phyloP scores from a whole-genome alignment of 1,140 invertebrate genomes.

The Vanessa atalanta region DNA sequence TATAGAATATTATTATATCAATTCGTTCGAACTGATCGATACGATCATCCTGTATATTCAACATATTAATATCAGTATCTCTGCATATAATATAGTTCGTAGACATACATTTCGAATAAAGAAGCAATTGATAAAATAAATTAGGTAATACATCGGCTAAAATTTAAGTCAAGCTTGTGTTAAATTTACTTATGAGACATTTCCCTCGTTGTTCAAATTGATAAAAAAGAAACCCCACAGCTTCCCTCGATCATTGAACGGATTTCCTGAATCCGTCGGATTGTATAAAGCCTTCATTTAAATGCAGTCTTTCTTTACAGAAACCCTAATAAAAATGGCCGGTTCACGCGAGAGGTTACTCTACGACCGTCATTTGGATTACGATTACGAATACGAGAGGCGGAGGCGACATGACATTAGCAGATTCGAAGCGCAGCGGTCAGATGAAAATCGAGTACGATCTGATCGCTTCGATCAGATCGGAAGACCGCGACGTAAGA shows the following conservation, averaged over 20 bases:
- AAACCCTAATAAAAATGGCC: conserved; percentile 66
- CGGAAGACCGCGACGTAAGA: conserved; percentile 64
- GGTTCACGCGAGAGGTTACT: conserved; percentile 70
- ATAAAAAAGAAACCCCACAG: conserved; percentile 31
- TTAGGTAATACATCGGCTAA: neutral
- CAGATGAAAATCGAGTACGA: conserved; percentile 36
- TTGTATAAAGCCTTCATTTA: conserved; percentile 55
- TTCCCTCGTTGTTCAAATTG: conserved; percentile 10
- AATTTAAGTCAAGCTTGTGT: neutral
- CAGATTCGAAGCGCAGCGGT: conserved; percentile 35
- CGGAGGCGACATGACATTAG: conserved; percentile 40
- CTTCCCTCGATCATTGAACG: conserved; percentile 29
- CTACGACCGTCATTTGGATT: conserved; percentile 61
- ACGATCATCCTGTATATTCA: no score
- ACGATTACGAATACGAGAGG: conserved; percentile 60
- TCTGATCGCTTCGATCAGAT: conserved; percentile 46
- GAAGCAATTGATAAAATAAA: no score
- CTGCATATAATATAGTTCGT: no score
- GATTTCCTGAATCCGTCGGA: conserved; percentile 40
- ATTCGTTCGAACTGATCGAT: no score
- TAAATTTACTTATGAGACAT: neutral
- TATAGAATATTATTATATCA: no score
- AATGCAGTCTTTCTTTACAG: conserved; percentile 58
- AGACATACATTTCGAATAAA: no score
- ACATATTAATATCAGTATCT: no score